These are phyloP conservation scores for Tiliqua scincoides DNA, from an alignment of 2,113 vertebrate genomes.

Conservation along the genomic window DNA sequence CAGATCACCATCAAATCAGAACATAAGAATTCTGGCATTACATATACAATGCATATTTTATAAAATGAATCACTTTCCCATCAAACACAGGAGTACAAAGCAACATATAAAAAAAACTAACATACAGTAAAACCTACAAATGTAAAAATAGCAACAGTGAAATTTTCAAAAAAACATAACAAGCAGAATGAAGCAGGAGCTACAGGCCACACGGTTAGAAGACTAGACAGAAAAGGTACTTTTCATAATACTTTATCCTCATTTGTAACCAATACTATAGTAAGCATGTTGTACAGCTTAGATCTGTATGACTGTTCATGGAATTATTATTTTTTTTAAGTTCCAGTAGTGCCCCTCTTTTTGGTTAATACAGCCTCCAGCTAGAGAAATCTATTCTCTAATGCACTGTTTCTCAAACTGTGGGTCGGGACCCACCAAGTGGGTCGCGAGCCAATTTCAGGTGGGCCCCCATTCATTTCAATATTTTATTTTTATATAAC, in stretches of 20 bases:
- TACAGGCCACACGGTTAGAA: no score
- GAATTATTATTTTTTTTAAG: no score
- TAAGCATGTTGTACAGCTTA: neutral
- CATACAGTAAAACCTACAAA: neutral
- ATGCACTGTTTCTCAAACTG: no score
- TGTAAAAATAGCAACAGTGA: neutral
- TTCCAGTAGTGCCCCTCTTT: neutral
- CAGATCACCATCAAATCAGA: neutral
- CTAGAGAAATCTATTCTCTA: neutral
- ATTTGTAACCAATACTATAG: neutral
- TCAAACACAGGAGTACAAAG: neutral
- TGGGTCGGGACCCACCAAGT: no score
- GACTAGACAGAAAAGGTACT: neutral
- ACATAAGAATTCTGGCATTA: neutral
- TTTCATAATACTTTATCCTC: neutral
- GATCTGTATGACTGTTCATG: no score
- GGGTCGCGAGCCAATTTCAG: no score
- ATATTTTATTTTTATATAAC: no score
- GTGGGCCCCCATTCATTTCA: no score
- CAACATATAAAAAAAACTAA: neutral
- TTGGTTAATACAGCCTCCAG: neutral
- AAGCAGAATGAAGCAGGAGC: neutral
- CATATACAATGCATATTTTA: fast-evolving
- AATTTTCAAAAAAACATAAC: neutral
- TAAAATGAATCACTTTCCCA: neutral